phyloP scores from a whole-genome alignment of 2,797 vertebrate genomes.

The Arnoldichthys spilopterus region DNA sequence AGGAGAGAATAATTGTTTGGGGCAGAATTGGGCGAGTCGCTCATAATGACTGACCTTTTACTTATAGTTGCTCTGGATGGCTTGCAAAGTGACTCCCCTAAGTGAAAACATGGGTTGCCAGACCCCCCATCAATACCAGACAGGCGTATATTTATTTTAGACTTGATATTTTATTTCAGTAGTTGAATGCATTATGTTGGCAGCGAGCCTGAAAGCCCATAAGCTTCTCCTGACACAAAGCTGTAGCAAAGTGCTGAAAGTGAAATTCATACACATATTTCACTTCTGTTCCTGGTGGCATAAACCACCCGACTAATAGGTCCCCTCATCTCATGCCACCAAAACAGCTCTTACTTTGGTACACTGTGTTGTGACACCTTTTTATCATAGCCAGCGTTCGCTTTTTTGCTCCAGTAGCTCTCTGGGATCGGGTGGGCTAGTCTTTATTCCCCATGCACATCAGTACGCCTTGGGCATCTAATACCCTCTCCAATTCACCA shows the following conservation, averaged over 20 bases:
- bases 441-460: too few relatives aligned
- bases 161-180: slow-evolving; percentile 13
- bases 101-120: slow-evolving; percentile 31
- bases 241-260: slow-evolving; percentile 13
- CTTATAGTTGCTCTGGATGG: slow-evolving; percentile 34
- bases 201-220: slow-evolving; percentile 12
- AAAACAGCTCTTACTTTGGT: too few relatives aligned
- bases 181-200: slow-evolving; percentile 14
- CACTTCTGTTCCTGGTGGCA: neutral
- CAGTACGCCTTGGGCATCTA: too few relatives aligned
- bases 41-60: slow-evolving; percentile 51
- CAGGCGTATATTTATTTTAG: neutral
- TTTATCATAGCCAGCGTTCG: too few relatives aligned
- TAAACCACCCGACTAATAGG: too few relatives aligned
- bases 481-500: too few relatives aligned
- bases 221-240: slow-evolving; percentile 13
- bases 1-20: slow-evolving; percentile 34
- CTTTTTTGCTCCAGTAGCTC: too few relatives aligned
- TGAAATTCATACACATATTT: slow-evolving; percentile 22
- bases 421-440: too few relatives aligned
- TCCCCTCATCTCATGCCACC: too few relatives aligned
- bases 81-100: slow-evolving; percentile 25
- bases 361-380: too few relatives aligned
- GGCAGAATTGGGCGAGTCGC: slow-evolving; percentile 22
- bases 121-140: neutral